Conservation (phyloP, 2,113 vertebrate species). For the Pagrus major region DNA sequence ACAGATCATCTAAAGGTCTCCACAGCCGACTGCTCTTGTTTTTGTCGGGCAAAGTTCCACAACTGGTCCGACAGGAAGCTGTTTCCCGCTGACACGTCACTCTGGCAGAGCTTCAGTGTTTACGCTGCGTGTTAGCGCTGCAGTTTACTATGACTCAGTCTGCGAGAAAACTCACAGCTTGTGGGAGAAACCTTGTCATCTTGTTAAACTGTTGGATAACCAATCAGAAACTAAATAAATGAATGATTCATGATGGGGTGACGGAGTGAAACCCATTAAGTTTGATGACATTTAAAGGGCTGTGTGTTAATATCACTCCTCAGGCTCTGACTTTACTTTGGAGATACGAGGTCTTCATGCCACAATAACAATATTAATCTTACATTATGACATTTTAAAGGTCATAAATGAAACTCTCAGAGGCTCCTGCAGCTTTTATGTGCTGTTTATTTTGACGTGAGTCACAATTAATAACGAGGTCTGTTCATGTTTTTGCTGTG, state of each 20-base stretch:
- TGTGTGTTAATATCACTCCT: not conserved
- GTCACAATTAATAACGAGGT: no score
- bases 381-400: not conserved
- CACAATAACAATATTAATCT: not conserved
- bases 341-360: not conserved
- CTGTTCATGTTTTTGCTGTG: no score
- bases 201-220: not conserved
- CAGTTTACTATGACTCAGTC: not conserved
- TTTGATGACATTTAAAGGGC: not conserved
- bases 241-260: not conserved
- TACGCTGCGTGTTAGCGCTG: not conserved
- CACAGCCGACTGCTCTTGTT: not conserved
- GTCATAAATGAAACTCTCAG: not conserved
- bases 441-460: not conserved
- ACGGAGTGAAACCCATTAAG: not conserved
- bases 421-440: not conserved
- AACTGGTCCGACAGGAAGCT: not conserved
- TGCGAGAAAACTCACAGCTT: not conserved
- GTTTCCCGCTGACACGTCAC: not conserved
- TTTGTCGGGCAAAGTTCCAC: constrained; percentile 9
- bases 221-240: not conserved
- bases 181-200: not conserved
- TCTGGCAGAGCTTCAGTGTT: not conserved
- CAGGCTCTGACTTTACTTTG: not conserved
- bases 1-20: not conserved